Conservation (phyloP, 2,888 invertebrate genomes). For the Choristoneura rosaceana region DNA sequence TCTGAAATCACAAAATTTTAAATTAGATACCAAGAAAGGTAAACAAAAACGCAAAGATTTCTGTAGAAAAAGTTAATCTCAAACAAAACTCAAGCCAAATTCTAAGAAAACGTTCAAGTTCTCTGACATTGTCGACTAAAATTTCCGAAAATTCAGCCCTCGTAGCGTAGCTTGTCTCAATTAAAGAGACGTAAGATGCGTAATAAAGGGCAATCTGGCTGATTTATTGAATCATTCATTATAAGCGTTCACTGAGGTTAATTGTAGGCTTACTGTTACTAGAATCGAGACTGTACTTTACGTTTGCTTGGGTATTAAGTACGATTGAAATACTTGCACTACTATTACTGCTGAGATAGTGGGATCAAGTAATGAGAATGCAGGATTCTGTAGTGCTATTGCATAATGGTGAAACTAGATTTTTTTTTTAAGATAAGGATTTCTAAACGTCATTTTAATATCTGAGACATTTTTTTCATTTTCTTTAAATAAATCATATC, state of each 20-base stretch:
- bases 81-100: neutral
- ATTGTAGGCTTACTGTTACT: slow-evolving; percentile 70
- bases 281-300: slow-evolving; percentile 40
- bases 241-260: slow-evolving; percentile 69
- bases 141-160: slow-evolving; percentile 63
- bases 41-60: neutral
- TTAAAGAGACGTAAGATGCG: slow-evolving; percentile 81
- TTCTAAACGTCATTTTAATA: no score
- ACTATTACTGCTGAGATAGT: neutral
- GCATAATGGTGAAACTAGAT: no score
- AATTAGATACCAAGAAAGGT: neutral
- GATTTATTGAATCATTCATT: slow-evolving; percentile 81
- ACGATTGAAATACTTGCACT: neutral
- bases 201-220: slow-evolving; percentile 77
- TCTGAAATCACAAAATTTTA: no score
- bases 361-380: neutral
- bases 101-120: slow-evolving; percentile 3
- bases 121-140: slow-evolving; percentile 44
- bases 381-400: neutral
- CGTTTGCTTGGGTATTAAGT: slow-evolving; percentile 15
- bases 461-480: no score
- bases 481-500: no score
- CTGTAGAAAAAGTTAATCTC: neutral
- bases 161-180: slow-evolving; percentile 68
- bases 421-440: no score